These are phyloP conservation scores for Tenthredo notha DNA, from an alignment of 2,888 invertebrate species.

Conservation along the genomic window DNA sequence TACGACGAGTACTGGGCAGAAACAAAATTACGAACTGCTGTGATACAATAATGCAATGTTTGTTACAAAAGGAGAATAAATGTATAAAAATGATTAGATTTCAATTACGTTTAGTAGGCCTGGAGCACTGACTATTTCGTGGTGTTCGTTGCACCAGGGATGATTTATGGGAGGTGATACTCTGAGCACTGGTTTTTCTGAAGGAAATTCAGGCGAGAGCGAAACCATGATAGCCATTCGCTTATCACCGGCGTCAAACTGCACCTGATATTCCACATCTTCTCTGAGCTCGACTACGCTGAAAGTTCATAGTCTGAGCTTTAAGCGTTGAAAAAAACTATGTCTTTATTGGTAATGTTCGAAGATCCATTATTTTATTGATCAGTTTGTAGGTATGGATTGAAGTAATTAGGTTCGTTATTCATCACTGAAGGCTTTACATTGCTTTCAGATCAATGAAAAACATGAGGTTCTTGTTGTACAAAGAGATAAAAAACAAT, in stretches of 20 bases:
- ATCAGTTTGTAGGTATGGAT: not conserved
- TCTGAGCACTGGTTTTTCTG: constrained; percentile 86
- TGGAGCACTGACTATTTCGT: constrained; percentile 87
- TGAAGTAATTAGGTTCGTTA: not conserved
- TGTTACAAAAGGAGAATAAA: not conserved
- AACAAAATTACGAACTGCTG: not conserved
- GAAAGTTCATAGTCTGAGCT: constrained; percentile 59
- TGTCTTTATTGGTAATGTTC: not conserved
- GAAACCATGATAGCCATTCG: constrained; percentile 85
- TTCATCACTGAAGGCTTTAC: not conserved
- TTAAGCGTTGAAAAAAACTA: constrained; percentile 14
- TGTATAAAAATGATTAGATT: not conserved
- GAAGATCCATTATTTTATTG: not conserved
- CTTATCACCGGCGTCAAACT: constrained; percentile 84
- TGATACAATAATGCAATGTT: not conserved
- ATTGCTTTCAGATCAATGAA: not conserved
- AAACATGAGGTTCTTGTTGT: not conserved
- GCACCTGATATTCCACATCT: constrained; percentile 86
- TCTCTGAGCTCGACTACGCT: constrained; percentile 87
- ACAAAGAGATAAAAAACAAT: not conserved
- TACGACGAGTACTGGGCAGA: too few species aligned
- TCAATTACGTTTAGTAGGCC: constrained; percentile 85
- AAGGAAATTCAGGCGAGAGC: constrained; percentile 86
- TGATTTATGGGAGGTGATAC: constrained; percentile 85
- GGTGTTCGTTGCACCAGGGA: constrained; percentile 86